Conservation (phyloP, 2,113 vertebrate species). For the Microcebus lehilahytsara region DNA sequence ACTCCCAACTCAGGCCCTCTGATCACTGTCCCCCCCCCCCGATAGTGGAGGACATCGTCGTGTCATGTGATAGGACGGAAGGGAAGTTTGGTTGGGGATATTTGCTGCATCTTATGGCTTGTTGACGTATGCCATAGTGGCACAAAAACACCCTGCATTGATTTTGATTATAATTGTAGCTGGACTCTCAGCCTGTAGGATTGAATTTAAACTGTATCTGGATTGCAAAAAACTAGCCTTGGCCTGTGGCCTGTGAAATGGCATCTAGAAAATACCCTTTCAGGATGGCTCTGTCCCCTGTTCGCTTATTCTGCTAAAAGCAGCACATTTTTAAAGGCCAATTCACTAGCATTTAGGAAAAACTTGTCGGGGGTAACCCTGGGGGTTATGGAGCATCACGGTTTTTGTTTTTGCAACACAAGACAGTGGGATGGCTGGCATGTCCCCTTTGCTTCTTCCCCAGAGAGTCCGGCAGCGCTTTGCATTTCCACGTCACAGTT, state of each 20-base stretch:
- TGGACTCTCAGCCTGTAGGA: not conserved
- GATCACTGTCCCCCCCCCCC: too few relatives aligned
- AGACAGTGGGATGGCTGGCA: fast-evolving
- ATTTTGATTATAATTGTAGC: not conserved
- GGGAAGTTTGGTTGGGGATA: not conserved
- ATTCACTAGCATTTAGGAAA: not conserved
- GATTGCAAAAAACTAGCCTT: not conserved
- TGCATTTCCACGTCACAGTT: not conserved
- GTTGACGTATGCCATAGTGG: not conserved
- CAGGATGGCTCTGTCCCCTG: too few relatives aligned
- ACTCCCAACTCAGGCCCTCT: not conserved
- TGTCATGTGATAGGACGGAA: not conserved
- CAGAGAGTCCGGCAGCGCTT: not conserved
- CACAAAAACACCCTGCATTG: not conserved
- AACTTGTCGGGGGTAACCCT: not conserved
- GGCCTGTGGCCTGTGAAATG: not conserved
- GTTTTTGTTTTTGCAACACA: not conserved
- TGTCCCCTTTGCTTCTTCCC: not conserved
- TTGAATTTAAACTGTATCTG: not conserved
- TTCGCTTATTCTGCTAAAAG: not conserved
- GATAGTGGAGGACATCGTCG: fast-evolving
- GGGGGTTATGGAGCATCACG: fast-evolving
- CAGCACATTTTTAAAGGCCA: not conserved
- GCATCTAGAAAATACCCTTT: not conserved
- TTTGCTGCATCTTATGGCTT: not conserved